Base-by-base conservation (phyloP, 2,113 vertebrate species). In the Puffinus mauretanicus region DNA sequence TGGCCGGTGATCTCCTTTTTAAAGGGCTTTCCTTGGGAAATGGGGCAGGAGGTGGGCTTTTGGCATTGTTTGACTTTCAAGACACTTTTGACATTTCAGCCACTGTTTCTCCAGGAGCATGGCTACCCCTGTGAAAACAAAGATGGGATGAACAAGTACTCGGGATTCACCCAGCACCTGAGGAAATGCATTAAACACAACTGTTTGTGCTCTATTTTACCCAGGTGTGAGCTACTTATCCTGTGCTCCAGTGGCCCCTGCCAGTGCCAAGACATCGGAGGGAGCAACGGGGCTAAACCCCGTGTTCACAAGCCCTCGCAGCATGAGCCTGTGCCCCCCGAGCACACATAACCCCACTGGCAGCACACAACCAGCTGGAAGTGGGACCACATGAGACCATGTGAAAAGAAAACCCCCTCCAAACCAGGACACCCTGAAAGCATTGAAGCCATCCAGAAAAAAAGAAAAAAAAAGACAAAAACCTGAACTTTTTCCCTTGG, bases 231-330 rank as follows among this genome's bases (percentile, higher is more conserved):
- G 32, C 8, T 62, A 8, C 42, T 71, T 7, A 11, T 3, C 25
- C 22, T 54, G 32, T 30, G 34, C 29, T 64, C 32, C 75, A 32
- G 64, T 4, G 4, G 49, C 34, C 29, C 14, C 13, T 9, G 71
- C 30, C 47, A 62, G 46, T 24, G 16, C 38, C 0, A 0, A 54
- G 29, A 6, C 1, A 2, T 47, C 4, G 3, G 61, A 54, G 38
- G 29, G 13, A 69, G 19, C 70, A 72, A 38, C 3, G 2, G 55
- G 40, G 13, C 16, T 30, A 42, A 86, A 46, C 3, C 20, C 11
- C 3, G 0, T 5, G 11, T 34, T 54, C 26, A 36, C 1, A 7
- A 51, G 54, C 62, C 21, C 32, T 55, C 13, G 17, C 57, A 73
- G 24, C 36, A 47, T 0, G 3, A 84, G 5, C 16, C 24, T 26